Conservation (phyloP, 2,797 vertebrate genomes). For the Pterois miles region DNA sequence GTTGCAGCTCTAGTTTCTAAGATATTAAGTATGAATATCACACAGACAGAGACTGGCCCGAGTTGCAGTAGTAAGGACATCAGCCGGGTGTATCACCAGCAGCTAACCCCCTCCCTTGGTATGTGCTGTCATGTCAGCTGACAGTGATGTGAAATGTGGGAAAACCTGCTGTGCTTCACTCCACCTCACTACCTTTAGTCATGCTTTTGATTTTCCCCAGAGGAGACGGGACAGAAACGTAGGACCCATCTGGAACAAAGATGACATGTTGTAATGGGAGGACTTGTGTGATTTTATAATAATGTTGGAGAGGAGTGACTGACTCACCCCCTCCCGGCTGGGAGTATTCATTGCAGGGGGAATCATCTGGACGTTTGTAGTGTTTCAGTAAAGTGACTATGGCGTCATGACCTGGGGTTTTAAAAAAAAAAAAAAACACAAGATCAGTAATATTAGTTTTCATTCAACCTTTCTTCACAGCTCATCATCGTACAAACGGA, state of each 20-base stretch:
- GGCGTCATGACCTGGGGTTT: constrained; percentile 88
- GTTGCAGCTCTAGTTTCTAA: no score
- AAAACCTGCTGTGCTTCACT: constrained; percentile 28
- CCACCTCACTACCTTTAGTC: constrained; percentile 92
- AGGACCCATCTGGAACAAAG: constrained; percentile 90
- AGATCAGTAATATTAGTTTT: neutral
- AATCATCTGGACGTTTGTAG: constrained; percentile 94
- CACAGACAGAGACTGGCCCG: neutral
- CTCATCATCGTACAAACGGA: constrained; percentile 38
- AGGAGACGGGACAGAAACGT: constrained; percentile 95
- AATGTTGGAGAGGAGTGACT: neutral
- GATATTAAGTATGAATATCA: neutral
- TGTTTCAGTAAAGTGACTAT: constrained; percentile 97
- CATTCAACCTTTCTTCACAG: neutral
- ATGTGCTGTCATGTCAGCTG: constrained; percentile 29
- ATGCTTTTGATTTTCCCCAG: constrained; percentile 98
- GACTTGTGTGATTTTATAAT: neutral
- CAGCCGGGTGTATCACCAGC: constrained; percentile 18
- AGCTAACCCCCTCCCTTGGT: constrained; percentile 10
- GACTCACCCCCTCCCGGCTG: constrained; percentile 95
- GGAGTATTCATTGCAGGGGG: constrained; percentile 95
- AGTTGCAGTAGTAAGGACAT: constrained; percentile 1
- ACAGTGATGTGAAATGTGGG: constrained; percentile 39
- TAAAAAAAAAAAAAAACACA: neutral
- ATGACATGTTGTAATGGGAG: neutral